Percentiles rank a stretch among this genome's conserved stretches.
Evolutionary conservation across 2,888 invertebrate species (phyloP).

Genomic region (Meganola albula): DNA sequence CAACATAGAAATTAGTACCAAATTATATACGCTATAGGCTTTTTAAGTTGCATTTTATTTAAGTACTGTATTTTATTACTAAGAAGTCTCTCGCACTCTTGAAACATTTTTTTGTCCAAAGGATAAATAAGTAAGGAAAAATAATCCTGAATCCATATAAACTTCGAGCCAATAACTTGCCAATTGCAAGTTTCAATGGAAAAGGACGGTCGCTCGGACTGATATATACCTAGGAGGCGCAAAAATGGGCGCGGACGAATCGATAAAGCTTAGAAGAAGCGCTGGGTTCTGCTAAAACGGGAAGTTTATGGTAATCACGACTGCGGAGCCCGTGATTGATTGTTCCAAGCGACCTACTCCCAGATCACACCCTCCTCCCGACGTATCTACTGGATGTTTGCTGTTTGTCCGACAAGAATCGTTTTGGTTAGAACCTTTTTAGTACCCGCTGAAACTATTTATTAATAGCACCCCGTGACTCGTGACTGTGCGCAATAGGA

Average conservation of each 20-base stretch:
- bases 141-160: constrained; percentile 51
- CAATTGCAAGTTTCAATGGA: constrained; percentile 69
- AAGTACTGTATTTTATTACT: too few relatives aligned
- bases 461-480: constrained; percentile 28
- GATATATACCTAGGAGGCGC: constrained; percentile 63
- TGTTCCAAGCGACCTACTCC: constrained; percentile 49
- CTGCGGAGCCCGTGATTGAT: constrained; percentile 70
- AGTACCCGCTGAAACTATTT: constrained; percentile 25
- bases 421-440: constrained; percentile 26
- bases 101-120: too few relatives aligned
- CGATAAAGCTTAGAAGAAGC: constrained; percentile 71
- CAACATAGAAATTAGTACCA: too few relatives aligned
- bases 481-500: constrained; percentile 30
- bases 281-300: constrained; percentile 68
- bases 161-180: constrained; percentile 52
- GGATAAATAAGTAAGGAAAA: constrained; percentile 35
- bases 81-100: too few relatives aligned
- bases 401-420: constrained; percentile 26
- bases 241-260: constrained; percentile 63
- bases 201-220: constrained; percentile 57
- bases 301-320: constrained; percentile 75
- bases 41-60: too few relatives aligned
- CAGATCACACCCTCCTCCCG: constrained; percentile 30
- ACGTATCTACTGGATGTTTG: constrained; percentile 31
- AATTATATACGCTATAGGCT: too few relatives aligned